Percentiles rank a stretch among this genome's conserved stretches.
Conservation (phyloP, 2,797 vertebrate genomes). For the Parotocinclus haroldoi region DNA sequence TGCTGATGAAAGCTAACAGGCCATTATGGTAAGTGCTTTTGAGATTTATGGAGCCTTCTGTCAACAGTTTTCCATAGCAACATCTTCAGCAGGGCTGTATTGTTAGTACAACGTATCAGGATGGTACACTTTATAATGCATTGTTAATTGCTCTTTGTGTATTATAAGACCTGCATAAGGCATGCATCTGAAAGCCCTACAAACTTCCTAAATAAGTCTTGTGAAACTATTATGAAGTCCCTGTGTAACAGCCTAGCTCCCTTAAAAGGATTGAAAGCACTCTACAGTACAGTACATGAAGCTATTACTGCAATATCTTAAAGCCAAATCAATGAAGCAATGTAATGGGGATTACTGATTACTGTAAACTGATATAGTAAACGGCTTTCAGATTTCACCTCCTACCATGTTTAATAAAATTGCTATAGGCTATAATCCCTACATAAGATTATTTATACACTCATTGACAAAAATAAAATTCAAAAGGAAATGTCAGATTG, state of each 20-base stretch:
- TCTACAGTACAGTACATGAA: background rate
- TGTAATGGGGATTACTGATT: constrained; percentile 43
- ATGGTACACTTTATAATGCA: background rate
- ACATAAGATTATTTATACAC: too few relatives aligned
- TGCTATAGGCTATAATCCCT: too few relatives aligned
- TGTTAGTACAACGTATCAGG: constrained; percentile 1
- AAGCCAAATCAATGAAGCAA: constrained; percentile 45
- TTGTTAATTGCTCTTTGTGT: constrained; percentile 1
- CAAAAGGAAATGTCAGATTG: too few relatives aligned
- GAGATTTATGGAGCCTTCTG: constrained; percentile 49
- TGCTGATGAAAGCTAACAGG: constrained; percentile 45
- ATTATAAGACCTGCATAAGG: background rate
- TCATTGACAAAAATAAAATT: too few relatives aligned
- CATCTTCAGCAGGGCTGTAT: too few relatives aligned
- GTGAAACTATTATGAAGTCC: constrained; percentile 8
- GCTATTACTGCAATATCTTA: constrained; percentile 9
- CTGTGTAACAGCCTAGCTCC: too few relatives aligned
- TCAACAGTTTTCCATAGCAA: constrained; percentile 34
- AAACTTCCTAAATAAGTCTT: background rate
- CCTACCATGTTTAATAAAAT: too few relatives aligned
- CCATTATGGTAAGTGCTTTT: constrained; percentile 57
- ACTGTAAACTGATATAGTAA: constrained; percentile 14
- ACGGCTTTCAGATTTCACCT: too few relatives aligned
- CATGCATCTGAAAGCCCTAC: background rate
- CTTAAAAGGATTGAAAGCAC: background rate